Evolutionary conservation across 2,113 vertebrate genomes (phyloP).

Genomic region (Acanthisitta chloris): DNA sequence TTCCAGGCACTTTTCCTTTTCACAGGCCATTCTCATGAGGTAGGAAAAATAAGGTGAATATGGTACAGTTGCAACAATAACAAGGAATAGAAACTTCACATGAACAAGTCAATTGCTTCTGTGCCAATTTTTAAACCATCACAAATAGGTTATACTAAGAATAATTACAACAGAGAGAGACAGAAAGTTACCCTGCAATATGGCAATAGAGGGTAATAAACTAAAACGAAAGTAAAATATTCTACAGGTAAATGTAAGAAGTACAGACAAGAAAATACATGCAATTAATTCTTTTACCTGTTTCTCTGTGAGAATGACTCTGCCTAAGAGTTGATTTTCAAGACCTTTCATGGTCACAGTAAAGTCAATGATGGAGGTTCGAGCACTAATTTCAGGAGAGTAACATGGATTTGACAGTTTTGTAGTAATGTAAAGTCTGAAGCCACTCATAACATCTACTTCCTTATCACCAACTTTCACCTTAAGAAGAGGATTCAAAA

Average conservation of each 20-base stretch:
- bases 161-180: background rate
- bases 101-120: background rate
- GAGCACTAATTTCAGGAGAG: constrained; percentile 92
- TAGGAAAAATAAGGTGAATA: background rate
- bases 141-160: background rate
- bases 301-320: constrained; percentile 94
- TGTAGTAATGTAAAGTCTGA: constrained; percentile 92
- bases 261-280: background rate
- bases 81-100: background rate
- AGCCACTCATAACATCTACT: constrained; percentile 90
- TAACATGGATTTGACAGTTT: constrained; percentile 92
- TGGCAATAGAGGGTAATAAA: background rate
- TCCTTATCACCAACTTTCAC: constrained; percentile 97
- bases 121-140: background rate
- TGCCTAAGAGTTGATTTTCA: constrained; percentile 93
- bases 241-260: background rate
- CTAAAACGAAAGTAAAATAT: background rate
- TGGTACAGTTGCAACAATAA: background rate
- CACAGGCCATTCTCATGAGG: background rate
- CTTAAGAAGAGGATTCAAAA: constrained; percentile 68
- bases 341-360: constrained; percentile 94
- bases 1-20: background rate
- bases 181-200: background rate
- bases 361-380: constrained; percentile 93
- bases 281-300: constrained; percentile 73